Evolutionary conservation across 2,113 vertebrate genomes (phyloP).

Genomic region (Sarotherodon lohbergeri): DNA sequence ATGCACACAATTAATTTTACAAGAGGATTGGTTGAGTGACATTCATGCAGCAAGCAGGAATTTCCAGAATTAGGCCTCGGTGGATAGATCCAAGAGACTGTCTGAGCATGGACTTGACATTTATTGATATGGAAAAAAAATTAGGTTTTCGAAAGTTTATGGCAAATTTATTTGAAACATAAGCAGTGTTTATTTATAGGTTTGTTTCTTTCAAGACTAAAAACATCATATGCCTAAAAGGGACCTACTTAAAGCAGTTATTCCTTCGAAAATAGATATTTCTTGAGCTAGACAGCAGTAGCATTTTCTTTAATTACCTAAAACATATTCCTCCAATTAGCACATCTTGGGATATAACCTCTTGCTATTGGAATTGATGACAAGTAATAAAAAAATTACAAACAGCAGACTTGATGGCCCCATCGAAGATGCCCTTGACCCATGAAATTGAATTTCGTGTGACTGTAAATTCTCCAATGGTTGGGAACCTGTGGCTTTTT

Average conservation of each 20-base stretch:
- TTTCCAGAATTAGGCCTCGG: constrained; percentile 9
- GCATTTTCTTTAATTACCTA: not conserved
- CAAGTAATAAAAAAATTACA: constrained; percentile 46
- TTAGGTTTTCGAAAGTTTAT: not conserved
- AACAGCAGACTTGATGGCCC: constrained; percentile 45
- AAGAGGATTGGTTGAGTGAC: constrained; percentile 36
- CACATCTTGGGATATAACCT: not conserved
- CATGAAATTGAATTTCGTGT: constrained; percentile 58
- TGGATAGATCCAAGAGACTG: constrained; percentile 20
- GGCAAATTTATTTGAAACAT: not conserved
- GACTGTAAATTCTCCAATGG: constrained; percentile 53
- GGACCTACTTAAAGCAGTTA: not conserved
- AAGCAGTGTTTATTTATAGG: not conserved
- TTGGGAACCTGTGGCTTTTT: constrained; percentile 55
- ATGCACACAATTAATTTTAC: constrained; percentile 36
- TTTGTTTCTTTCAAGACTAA: not conserved
- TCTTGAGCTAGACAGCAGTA: not conserved
- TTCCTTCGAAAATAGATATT: not conserved
- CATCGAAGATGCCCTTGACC: constrained; percentile 48
- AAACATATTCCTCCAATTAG: not conserved
- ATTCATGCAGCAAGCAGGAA: constrained; percentile 20
- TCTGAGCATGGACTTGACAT: constrained; percentile 1
- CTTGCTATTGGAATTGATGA: constrained; percentile 24
- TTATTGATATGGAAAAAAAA: constrained; percentile 18
- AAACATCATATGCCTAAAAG: not conserved